phyloP scores from a whole-genome alignment of 2,888 invertebrate genomes.

The Fissipunctia ypsillon region DNA sequence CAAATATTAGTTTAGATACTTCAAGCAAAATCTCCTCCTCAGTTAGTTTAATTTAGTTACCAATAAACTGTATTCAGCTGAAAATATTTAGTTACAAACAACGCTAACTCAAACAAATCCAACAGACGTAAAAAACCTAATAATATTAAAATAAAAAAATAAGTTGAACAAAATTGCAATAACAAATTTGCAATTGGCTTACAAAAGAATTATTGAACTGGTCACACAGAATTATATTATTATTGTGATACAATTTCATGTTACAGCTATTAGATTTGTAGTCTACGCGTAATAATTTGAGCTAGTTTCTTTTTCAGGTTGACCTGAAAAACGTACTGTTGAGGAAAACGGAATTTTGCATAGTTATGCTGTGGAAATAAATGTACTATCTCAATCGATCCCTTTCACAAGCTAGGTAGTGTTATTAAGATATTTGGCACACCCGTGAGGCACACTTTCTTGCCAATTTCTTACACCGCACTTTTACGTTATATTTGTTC shows the following conservation, averaged over 20 bases:
- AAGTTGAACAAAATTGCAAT: conserved; percentile 10
- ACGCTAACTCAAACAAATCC: conserved; percentile 8
- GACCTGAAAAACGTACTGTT: conserved; percentile 30
- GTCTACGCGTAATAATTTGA: conserved; percentile 13
- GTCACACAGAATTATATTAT: conserved; percentile 31
- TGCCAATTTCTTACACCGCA: too few relatives aligned
- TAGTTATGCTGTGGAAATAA: background rate
- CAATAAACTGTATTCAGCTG: background rate
- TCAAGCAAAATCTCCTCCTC: background rate
- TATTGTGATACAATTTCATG: conserved; percentile 40
- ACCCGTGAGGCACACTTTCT: too few relatives aligned
- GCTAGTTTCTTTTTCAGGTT: conserved; percentile 9
- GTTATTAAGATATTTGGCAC: too few relatives aligned
- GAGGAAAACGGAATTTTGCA: background rate
- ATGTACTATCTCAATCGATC: background rate
- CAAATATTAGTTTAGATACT: background rate
- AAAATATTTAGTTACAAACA: conserved; percentile 18
- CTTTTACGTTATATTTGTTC: too few relatives aligned
- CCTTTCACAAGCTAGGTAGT: too few relatives aligned
- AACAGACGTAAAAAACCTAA: conserved; percentile 22
- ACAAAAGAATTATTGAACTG: conserved; percentile 33
- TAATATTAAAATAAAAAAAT: conserved; percentile 27
- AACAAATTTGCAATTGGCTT: conserved; percentile 6
- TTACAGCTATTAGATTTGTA: conserved; percentile 27
- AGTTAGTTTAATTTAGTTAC: background rate